Conservation (phyloP, 2,113 vertebrate species). For the Xyrauchen texanus region DNA sequence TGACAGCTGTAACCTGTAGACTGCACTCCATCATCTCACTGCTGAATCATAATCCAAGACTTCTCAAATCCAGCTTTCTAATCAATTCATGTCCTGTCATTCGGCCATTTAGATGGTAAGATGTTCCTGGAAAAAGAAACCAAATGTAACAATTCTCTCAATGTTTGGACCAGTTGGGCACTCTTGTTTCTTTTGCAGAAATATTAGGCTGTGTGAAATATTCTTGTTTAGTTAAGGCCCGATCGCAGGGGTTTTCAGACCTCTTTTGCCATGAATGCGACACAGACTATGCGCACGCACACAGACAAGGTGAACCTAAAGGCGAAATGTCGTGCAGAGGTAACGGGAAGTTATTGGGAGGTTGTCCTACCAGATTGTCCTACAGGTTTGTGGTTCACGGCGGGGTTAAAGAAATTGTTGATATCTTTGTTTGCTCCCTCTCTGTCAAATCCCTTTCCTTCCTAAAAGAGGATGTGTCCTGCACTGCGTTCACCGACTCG, state of each 20-base stretch:
- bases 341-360: conserved; percentile 87
- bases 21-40: neutral
- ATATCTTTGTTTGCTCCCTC: conserved; percentile 82
- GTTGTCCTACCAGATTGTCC: conserved; percentile 69
- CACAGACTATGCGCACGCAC: conserved; percentile 19
- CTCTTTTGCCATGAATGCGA: neutral
- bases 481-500: conserved; percentile 62
- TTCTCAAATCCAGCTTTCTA: no score
- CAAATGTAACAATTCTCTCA: no score
- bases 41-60: no score
- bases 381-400: conserved; percentile 83
- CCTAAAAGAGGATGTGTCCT: conserved; percentile 84
- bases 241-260: neutral
- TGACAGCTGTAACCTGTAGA: conserved; percentile 84
- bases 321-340: conserved; percentile 81
- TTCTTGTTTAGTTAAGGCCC: neutral
- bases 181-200: neutral
- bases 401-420: conserved; percentile 82
- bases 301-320: conserved; percentile 55
- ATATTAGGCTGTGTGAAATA: neutral
- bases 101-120: conserved; percentile 12
- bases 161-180: neutral
- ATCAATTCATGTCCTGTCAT: neutral
- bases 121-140: neutral
- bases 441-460: conserved; percentile 85